These are phyloP conservation scores for Ceratothoa steindachneri DNA, from an alignment of 2,888 invertebrate species.

Conservation along the genomic window DNA sequence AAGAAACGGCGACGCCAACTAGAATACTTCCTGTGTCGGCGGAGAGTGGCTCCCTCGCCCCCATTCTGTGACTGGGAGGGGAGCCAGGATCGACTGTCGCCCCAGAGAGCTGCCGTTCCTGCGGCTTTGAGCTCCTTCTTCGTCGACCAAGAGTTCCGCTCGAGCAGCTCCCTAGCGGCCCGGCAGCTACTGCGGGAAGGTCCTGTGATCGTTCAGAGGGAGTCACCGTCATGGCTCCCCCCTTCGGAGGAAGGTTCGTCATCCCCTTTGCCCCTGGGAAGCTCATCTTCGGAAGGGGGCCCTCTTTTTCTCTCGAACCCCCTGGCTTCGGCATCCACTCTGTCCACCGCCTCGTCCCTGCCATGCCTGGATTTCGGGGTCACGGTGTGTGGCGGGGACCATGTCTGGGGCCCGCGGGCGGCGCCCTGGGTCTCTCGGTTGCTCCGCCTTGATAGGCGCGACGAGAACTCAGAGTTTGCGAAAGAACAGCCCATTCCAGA, in stretches of 20 bases:
- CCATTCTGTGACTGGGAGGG: neutral
- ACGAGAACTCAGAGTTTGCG: neutral
- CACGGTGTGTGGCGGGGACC: neutral
- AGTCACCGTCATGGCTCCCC: neutral
- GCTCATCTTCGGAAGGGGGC: neutral
- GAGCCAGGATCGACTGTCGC: neutral
- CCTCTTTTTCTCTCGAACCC: neutral
- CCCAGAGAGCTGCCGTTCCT: no score
- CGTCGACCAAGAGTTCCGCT: neutral
- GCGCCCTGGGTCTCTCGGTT: neutral
- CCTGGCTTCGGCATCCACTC: neutral
- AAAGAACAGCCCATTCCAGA: neutral
- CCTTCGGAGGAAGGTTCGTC: neutral
- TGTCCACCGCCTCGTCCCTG: neutral
- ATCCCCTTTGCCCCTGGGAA: neutral
- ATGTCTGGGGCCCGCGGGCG: neutral
- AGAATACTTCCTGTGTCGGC: neutral
- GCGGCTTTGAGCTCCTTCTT: neutral
- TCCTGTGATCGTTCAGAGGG: neutral
- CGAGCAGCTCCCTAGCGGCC: neutral
- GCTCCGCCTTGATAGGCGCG: neutral
- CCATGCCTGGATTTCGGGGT: neutral
- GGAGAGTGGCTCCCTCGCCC: neutral
- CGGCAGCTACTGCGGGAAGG: neutral
- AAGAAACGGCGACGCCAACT: no score